Base-by-base conservation (phyloP, 2,113 vertebrate species). In the Cebidichthys violaceus region DNA sequence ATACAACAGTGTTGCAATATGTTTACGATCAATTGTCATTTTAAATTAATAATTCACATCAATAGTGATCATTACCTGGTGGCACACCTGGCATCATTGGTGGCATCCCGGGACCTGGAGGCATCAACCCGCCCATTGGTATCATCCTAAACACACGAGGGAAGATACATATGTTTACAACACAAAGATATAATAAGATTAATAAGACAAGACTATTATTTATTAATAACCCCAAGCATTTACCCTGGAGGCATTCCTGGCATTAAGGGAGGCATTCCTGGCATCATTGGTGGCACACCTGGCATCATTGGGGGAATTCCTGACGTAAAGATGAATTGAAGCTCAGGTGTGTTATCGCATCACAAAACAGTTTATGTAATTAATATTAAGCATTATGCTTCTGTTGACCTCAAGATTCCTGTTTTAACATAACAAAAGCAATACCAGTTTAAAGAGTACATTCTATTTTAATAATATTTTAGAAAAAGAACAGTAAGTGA, bases 51-150 rank as follows among this genome's bases (percentile, higher is more conserved):
- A 35, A 74, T 15, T 50, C 0, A 29, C 29, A 74, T 35, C 1
- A 27, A 74, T 18, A 20, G 22, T 52, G 50, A 52, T 9, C 45
- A 47, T 60, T 88, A 94, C 89, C 93, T 85, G 91, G 88, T 31
- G 89, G 92, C 71, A 94, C 24, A 9, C 82, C 82, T 20, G 85
- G 85, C 59, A 89, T 87, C 88, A 87, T 80, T 2, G 84, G 84
- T 18, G 87, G 75, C 54, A 83, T 88, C 27, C 92, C 96, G 39
- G 95, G 95, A 79, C 95, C 97, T 91, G 82, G 96, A 88, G 96
- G 97, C 96, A 98, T 97, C 96, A 98, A 97, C 75, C 96, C 95
- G 94, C 96, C 96, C 95, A 98, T 96, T 1, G 95, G 95, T 95
- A 97, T 97, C 96, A 97, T 97, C 90, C 97, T 98, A 45, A 91